Conservation (phyloP, 2,113 vertebrate genomes). For the human region GRCh38 chrX:77019001-77019500, state of each 20-base stretch:
- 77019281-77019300: background rate
- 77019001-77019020: background rate
- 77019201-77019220: background rate
- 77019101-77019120: background rate
- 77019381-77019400: background rate
- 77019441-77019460: background rate
- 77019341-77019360: background rate
- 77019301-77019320: background rate
- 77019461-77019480: background rate
- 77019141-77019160: background rate
- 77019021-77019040: background rate
- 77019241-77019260: background rate
- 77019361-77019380: conserved; percentile 8
- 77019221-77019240: background rate
- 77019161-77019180: background rate
- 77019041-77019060: background rate
- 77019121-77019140: background rate
- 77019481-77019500: background rate
- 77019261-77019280: conserved; percentile 18
- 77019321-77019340: background rate
- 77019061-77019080: background rate
- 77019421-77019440: background rate
- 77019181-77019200: background rate
- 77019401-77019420: background rate
- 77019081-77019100: conserved; percentile 23